A percentile compares a stretch with the other conserved stretches of the same genome.
These are phyloP conservation scores for Phengaris alcon DNA, from an alignment of 2,888 invertebrate genomes.

Conservation along the genomic window DNA sequence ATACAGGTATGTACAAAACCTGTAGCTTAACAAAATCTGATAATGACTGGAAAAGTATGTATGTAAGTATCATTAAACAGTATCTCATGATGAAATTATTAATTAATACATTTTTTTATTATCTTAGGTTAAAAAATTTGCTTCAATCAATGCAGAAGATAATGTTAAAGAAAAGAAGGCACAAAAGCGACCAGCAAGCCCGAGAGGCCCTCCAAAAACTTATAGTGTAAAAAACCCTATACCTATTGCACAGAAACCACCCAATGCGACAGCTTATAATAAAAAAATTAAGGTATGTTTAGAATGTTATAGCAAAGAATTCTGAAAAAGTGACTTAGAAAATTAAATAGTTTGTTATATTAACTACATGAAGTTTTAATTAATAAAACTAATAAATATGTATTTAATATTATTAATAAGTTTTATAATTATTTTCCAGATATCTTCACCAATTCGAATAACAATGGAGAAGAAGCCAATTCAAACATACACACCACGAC, in stretches of 20 bases:
- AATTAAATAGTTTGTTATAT: too few species aligned
- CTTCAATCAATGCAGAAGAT: slow-evolving; percentile 60
- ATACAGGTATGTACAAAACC: slow-evolving; percentile 54
- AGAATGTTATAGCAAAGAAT: too few species aligned
- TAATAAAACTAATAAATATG: too few species aligned
- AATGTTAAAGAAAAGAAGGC: slow-evolving; percentile 55
- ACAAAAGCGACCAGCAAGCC: slow-evolving; percentile 58
- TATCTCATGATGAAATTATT: too few species aligned
- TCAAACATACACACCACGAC: slow-evolving; percentile 42
- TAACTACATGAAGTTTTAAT: too few species aligned
- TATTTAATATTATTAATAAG: background rate
- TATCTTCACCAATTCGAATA: slow-evolving; percentile 47
- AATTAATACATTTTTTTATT: too few species aligned
- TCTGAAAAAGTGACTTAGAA: too few species aligned
- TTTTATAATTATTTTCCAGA: slow-evolving; percentile 42
- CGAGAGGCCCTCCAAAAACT: slow-evolving; percentile 50
- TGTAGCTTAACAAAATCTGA: too few species aligned
- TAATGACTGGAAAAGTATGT: too few species aligned
- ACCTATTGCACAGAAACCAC: slow-evolving; percentile 46
- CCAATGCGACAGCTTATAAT: slow-evolving; percentile 43
- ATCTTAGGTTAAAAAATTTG: slow-evolving; percentile 70
- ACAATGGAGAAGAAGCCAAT: slow-evolving; percentile 46
- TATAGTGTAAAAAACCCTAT: slow-evolving; percentile 54
- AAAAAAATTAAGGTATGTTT: slow-evolving; percentile 64
- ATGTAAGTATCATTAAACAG: too few species aligned